Evolutionary conservation across 2,113 vertebrate genomes (phyloP).

Genomic region (Mungos mungo): DNA sequence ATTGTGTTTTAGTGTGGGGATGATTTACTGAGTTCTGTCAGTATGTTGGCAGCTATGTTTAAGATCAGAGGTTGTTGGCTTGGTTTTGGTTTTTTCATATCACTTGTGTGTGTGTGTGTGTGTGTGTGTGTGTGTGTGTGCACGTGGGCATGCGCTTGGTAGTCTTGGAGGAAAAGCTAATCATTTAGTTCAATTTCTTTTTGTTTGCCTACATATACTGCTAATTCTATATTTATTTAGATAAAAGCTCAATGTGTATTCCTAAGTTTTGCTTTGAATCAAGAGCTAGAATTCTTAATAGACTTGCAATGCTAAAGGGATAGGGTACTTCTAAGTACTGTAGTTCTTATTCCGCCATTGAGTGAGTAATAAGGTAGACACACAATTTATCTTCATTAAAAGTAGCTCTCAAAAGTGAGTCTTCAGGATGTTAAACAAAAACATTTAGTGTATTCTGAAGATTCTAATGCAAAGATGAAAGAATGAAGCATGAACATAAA

Average conservation of each 20-base stretch:
- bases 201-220: background rate
- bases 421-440: background rate
- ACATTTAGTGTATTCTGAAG: background rate
- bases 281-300: background rate
- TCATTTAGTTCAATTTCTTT: background rate
- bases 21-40: background rate
- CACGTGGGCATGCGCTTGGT: background rate
- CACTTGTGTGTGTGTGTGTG: background rate
- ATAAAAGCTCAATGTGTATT: background rate
- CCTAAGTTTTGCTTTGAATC: background rate
- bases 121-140: no score
- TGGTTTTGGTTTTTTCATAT: background rate
- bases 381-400: constrained; percentile 23
- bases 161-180: background rate
- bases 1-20: background rate
- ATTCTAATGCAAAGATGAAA: background rate
- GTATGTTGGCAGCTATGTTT: background rate
- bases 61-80: background rate
- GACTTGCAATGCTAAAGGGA: background rate
- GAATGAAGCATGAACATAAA: background rate
- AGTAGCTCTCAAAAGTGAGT: background rate
- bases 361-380: constrained; percentile 6
- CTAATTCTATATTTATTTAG: background rate
- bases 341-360: background rate
- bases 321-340: background rate